Conservation (phyloP, 2,113 vertebrate species). For the Boleophthalmus pectinirostris region DNA sequence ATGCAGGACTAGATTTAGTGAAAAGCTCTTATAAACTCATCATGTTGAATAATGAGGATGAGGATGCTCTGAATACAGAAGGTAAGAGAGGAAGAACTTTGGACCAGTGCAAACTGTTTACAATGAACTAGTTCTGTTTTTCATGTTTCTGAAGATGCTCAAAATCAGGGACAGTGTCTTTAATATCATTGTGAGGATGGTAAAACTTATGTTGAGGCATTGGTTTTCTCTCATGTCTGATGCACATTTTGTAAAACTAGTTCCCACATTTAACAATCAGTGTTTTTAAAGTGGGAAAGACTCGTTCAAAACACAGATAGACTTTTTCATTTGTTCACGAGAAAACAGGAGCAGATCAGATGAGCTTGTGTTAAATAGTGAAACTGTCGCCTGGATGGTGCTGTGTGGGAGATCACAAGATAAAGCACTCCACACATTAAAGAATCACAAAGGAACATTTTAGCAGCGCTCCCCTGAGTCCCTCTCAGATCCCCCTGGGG, state of each 20-base stretch:
- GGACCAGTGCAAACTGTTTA: too few relatives aligned
- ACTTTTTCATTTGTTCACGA: slow-evolving; percentile 32
- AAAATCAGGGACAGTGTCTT: too few relatives aligned
- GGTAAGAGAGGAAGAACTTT: too few relatives aligned
- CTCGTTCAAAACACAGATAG: slow-evolving; percentile 40
- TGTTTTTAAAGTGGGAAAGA: not conserved
- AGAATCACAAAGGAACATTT: slow-evolving; percentile 22
- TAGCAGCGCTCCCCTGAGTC: slow-evolving; percentile 38
- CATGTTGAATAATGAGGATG: too few relatives aligned
- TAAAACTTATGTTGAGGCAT: too few relatives aligned
- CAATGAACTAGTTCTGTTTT: too few relatives aligned
- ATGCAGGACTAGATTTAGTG: too few relatives aligned
- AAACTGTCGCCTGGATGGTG: slow-evolving; percentile 18
- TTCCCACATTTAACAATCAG: not conserved
- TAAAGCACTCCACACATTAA: slow-evolving; percentile 38
- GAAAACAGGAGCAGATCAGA: slow-evolving; percentile 58
- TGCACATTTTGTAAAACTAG: not conserved
- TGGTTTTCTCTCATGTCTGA: too few relatives aligned
- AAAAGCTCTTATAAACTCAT: too few relatives aligned
- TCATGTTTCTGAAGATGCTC: too few relatives aligned
- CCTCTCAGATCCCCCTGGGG: slow-evolving; percentile 40
- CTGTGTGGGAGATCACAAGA: slow-evolving; percentile 43
- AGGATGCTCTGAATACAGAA: too few relatives aligned
- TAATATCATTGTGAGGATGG: too few relatives aligned
- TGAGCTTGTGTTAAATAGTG: slow-evolving; percentile 21